Conservation (phyloP, 1,140 invertebrate species). For the Aphelenchoides fujianensis region DNA sequence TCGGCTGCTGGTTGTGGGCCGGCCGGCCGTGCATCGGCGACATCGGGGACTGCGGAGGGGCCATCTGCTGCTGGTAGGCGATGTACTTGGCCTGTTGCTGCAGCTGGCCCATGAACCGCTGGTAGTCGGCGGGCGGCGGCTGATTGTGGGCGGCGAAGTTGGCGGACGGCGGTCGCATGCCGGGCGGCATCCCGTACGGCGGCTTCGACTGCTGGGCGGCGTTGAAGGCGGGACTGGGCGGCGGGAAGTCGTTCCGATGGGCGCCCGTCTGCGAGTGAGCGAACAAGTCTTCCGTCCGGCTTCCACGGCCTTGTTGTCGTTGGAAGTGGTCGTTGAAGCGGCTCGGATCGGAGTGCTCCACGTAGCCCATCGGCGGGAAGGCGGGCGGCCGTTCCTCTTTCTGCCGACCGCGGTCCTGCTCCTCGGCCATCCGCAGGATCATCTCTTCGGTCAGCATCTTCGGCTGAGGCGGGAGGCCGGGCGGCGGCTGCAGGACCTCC, state of each 20-base stretch:
- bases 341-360: neutral
- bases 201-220: neutral
- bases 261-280: neutral
- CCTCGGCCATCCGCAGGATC: neutral
- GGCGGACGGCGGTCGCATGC: too few relatives aligned
- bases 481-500: too few relatives aligned
- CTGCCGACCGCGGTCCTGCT: slow-evolving; percentile 2
- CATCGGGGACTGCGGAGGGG: too few relatives aligned
- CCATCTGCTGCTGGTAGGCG: neutral
- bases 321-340: neutral
- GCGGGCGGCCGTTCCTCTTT: neutral
- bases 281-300: neutral
- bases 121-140: neutral
- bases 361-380: neutral
- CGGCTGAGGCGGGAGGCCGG: neutral
- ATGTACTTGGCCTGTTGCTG: neutral
- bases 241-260: neutral
- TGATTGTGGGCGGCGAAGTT: too few relatives aligned
- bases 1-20: neutral
- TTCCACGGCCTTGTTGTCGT: too few relatives aligned
- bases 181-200: too few relatives aligned
- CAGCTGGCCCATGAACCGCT: neutral
- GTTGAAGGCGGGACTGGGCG: neutral
- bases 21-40: too few relatives aligned
- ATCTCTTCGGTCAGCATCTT: slow-evolving; percentile 18